Base-by-base conservation (phyloP, 2,797 vertebrate genomes). In the Cryptoprocta ferox region DNA sequence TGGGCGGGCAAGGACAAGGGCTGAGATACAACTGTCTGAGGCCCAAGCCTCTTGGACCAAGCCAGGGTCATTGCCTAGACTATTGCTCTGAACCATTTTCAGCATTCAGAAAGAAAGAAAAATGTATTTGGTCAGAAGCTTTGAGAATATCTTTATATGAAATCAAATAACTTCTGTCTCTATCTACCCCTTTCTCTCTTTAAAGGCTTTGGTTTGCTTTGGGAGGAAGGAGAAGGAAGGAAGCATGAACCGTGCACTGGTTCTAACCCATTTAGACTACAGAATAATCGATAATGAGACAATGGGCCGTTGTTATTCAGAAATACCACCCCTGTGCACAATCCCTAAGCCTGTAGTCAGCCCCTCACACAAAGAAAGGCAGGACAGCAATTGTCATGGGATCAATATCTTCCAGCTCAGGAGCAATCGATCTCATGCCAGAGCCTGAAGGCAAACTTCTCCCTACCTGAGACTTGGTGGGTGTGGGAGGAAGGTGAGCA, bases 251-350 rank as follows among this genome's bases (percentile, higher is more conserved):
- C 3, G 24, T 45, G 56, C 53, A 79, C n/a, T 45, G 3, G 15
- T 30, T 39, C 85, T 79, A 70, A 90, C 70, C 82, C 80, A 83
- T 68, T 48, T 59, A 92, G 91, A 92, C 93, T 42, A 78, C 71
- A 96, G 92, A 82, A 70, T 24, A 59, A 90, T 89, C 80, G 2
- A 94, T 85, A 81, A 66, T 39, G 79, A 45, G 76, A 94, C 91
- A 88, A 92, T 3, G 21, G 28, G 4, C 83, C 86, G 89, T 39
- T 94, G 94, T 87, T 83, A 79, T 61, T 92, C 95, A 95, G 94
- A 91, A 93, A 71, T 14, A 48, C 76, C 0, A 0, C 53, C 61
- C 30, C 39, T 9, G 68, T 84, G 65, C 73, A 71, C 78, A 48
- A 59, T 91, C 56, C 81, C 53, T 45, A 65, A 2, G 50, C 30